These are phyloP conservation scores for Chiloscyllium plagiosum DNA, from an alignment of 2,113 vertebrate species.

Conservation along the genomic window DNA sequence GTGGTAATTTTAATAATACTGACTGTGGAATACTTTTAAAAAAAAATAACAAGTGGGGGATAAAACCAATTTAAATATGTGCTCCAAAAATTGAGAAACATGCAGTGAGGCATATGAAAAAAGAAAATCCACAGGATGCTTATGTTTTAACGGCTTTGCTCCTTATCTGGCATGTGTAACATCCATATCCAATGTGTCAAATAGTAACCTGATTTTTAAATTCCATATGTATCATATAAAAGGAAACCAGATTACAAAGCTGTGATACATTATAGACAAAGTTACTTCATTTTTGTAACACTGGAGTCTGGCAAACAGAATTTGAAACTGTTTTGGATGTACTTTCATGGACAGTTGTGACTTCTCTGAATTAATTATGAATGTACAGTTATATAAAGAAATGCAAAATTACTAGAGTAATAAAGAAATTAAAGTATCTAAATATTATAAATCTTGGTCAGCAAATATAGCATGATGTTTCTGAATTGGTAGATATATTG, in stretches of 20 bases:
- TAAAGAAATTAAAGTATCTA: not conserved
- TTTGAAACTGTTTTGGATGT: not conserved
- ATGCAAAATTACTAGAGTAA: not conserved
- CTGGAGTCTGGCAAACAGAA: not conserved
- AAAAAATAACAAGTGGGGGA: not conserved
- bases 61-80: not conserved
- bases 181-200: not conserved
- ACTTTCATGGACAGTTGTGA: not conserved
- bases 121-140: not conserved
- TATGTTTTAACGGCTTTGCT: not conserved
- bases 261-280: not conserved
- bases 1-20: no score
- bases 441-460: not conserved
- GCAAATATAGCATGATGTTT: not conserved
- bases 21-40: not conserved
- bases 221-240: not conserved
- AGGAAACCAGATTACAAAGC: not conserved
- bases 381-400: not conserved
- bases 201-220: not conserved
- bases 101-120: not conserved
- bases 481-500: not conserved
- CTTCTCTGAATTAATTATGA: not conserved
- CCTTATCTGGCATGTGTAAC: not conserved
- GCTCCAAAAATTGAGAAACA: not conserved
- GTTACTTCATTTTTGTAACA: not conserved